A percentile compares a stretch with the other conserved stretches of the same genome.
phyloP scores from a whole-genome alignment of 1,140 invertebrate species.

The Saxidomus purpurata region DNA sequence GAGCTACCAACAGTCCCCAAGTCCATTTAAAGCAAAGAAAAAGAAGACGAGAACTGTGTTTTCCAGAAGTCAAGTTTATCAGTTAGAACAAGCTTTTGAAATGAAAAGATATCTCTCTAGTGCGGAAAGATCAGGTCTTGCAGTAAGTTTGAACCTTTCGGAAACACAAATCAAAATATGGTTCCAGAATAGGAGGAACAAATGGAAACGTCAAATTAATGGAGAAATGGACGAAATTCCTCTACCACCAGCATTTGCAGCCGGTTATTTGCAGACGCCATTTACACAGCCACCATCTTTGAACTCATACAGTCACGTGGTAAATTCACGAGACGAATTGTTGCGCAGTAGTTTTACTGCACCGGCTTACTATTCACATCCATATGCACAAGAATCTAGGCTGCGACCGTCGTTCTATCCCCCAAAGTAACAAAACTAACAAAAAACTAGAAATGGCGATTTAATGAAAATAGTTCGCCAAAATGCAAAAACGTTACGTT shows the following conservation, averaged over 20 bases:
- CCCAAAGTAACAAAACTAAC: not conserved
- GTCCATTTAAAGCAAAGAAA: conserved; percentile 57
- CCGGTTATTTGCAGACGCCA: not conserved
- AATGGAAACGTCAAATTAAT: conserved; percentile 99
- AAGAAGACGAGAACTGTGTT: conserved; percentile 95
- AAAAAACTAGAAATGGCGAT: no score
- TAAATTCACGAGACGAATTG: conserved; percentile 40
- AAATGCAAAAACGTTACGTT: no score
- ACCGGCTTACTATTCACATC: conserved; percentile 49
- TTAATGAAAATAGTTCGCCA: no score
- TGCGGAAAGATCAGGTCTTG: conserved; percentile 97
- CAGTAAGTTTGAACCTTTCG: conserved; percentile 96
- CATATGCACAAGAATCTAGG: conserved; percentile 24
- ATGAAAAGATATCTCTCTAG: conserved; percentile 98
- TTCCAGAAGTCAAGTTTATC: conserved; percentile 98
- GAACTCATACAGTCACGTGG: conserved; percentile 19
- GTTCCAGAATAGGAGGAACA: conserved; percentile 95
- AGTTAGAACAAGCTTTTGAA: conserved; percentile 99
- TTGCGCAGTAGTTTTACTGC: conserved; percentile 18
- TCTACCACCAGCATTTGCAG: conserved; percentile 48
- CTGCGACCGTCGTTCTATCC: not conserved
- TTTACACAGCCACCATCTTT: not conserved
- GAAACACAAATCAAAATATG: conserved; percentile 93
- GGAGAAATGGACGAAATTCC: conserved; percentile 67
- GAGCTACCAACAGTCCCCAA: conserved; percentile 53